Evolutionary conservation across 2,888 invertebrate genomes (phyloP).

Genomic region (Tortricodes alternella): DNA sequence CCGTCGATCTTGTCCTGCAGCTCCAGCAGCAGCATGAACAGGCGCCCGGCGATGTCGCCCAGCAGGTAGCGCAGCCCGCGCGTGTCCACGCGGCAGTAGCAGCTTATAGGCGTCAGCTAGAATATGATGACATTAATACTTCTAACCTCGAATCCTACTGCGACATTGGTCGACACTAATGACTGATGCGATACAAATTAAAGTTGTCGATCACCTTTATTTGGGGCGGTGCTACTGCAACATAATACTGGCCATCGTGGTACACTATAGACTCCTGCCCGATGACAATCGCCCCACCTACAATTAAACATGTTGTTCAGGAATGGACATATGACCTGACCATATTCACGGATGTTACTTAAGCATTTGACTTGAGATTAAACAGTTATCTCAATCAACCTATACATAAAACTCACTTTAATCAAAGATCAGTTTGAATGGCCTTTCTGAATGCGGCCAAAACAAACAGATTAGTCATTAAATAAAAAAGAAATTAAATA

Average conservation of each 20-base stretch:
- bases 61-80: constrained; percentile 95
- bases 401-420: too few relatives aligned
- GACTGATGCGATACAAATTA: too few relatives aligned
- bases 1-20: constrained; percentile 91
- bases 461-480: too few relatives aligned
- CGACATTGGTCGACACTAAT: too few relatives aligned
- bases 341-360: too few relatives aligned
- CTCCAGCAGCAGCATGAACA: constrained; percentile 97
- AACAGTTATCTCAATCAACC: too few relatives aligned
- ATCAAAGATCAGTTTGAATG: too few relatives aligned
- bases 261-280: constrained; percentile 99
- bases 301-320: constrained; percentile 31
- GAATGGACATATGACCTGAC: too few relatives aligned
- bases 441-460: too few relatives aligned
- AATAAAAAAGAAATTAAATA: too few relatives aligned
- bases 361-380: too few relatives aligned
- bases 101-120: constrained; percentile 95
- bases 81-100: constrained; percentile 96
- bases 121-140: constrained; percentile 26
- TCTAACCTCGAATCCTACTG: too few relatives aligned
- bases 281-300: constrained; percentile 95
- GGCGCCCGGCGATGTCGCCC: constrained; percentile 96
- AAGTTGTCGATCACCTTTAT: constrained; percentile 86
- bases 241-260: constrained; percentile 95
- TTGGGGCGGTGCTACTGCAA: constrained; percentile 96